Evolutionary conservation across 2,797 vertebrate genomes (phyloP).

Genomic region (Sternotherus odoratus): DNA sequence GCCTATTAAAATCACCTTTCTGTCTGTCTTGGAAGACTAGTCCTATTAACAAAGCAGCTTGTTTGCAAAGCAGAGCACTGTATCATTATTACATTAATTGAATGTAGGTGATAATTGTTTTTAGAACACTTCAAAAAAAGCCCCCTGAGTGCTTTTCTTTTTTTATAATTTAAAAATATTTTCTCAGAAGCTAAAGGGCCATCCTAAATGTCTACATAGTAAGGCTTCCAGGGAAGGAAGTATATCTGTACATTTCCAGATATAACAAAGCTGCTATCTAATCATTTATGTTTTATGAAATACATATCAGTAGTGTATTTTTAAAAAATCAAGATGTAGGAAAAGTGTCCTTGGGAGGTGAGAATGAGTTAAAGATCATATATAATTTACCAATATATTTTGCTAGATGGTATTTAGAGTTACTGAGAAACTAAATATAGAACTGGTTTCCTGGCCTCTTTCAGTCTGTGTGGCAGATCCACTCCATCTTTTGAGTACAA

Average conservation of each 20-base stretch:
- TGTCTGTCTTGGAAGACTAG: neutral
- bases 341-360: neutral
- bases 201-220: neutral
- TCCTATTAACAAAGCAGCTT: neutral
- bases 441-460: accelerated
- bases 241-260: neutral
- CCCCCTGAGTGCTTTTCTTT: neutral
- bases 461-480: neutral
- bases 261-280: neutral
- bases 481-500: neutral
- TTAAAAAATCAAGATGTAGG: neutral
- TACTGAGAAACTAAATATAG: neutral
- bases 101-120: neutral
- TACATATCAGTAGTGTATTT: neutral
- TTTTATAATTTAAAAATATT: neutral
- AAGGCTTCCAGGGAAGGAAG: neutral
- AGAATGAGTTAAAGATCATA: neutral
- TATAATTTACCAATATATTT: neutral
- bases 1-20: neutral
- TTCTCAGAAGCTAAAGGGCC: neutral
- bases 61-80: neutral
- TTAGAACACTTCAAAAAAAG: neutral
- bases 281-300: neutral
- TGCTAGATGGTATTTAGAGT: neutral
- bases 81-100: neutral